phyloP scores from a whole-genome alignment of 2,113 vertebrate species.

The Brachypteracias leptosomus region DNA sequence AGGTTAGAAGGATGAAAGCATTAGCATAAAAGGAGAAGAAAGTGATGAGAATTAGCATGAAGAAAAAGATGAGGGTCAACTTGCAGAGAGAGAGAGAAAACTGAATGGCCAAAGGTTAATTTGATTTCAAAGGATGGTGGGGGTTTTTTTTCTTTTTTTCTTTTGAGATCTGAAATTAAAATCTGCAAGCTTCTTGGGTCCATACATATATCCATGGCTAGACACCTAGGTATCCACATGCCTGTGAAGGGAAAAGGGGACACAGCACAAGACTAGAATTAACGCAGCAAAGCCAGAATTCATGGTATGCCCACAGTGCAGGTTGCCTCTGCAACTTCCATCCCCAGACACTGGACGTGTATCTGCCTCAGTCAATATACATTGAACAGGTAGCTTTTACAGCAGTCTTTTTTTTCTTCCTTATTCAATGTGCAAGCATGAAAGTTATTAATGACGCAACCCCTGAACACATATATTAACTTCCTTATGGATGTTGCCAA shows the following conservation, averaged over 20 bases:
- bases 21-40: neutral
- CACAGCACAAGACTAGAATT: neutral
- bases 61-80: neutral
- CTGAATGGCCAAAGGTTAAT: neutral
- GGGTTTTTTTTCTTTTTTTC: neutral
- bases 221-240: neutral
- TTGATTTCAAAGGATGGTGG: neutral
- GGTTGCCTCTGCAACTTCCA: neutral
- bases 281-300: neutral
- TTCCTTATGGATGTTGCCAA: neutral
- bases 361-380: accelerated
- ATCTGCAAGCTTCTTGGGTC: neutral
- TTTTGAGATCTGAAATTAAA: neutral
- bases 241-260: neutral
- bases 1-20: neutral
- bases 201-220: neutral
- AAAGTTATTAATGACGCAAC: neutral
- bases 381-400: neutral
- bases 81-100: neutral
- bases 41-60: neutral
- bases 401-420: neutral
- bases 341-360: accelerated
- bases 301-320: neutral
- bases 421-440: neutral
- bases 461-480: neutral